Percentiles rank a stretch among this genome's conserved stretches.
Conservation (phyloP, 2,797 vertebrate species). For the Coilia nasus region DNA sequence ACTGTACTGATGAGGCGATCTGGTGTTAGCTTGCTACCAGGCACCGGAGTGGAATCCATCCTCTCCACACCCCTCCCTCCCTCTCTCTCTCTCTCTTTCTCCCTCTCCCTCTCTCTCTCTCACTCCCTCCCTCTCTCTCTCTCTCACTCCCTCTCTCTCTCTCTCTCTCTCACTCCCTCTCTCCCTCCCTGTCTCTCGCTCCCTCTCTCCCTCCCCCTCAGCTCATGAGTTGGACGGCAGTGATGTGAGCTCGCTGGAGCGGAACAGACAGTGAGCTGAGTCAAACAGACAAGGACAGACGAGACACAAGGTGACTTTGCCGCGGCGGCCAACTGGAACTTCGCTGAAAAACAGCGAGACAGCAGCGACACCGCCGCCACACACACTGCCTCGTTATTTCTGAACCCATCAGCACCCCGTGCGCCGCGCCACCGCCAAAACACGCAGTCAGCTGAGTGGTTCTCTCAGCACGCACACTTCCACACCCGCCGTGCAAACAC, state of each 20-base stretch:
- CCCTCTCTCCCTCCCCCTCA: neutral
- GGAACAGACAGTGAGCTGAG: constrained; percentile 23
- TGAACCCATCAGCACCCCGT: constrained; percentile 8
- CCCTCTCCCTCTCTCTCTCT: too few relatives aligned
- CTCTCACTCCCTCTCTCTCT: constrained; percentile 35
- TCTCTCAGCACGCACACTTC: neutral
- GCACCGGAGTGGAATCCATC: neutral
- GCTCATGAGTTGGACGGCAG: neutral
- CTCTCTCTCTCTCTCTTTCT: neutral
- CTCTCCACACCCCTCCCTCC: neutral
- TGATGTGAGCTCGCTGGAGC: constrained; percentile 8
- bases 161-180: neutral
- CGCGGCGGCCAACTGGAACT: neutral
- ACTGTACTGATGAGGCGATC: neutral
- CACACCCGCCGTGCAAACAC: neutral
- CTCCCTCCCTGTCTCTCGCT: too few relatives aligned
- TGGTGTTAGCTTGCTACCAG: neutral
- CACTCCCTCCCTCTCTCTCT: constrained; percentile 30
- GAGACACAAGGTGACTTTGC: constrained; percentile 16
- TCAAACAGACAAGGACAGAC: constrained; percentile 24
- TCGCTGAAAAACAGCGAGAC: neutral
- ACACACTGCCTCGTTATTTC: neutral
- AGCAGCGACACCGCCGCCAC: neutral
- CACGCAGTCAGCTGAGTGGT: neutral
- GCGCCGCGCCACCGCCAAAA: neutral